Percentiles rank a stretch among this genome's conserved stretches.
Evolutionary conservation across 1,140 invertebrate genomes (phyloP).

Genomic region (Pectinophora gossypiella): DNA sequence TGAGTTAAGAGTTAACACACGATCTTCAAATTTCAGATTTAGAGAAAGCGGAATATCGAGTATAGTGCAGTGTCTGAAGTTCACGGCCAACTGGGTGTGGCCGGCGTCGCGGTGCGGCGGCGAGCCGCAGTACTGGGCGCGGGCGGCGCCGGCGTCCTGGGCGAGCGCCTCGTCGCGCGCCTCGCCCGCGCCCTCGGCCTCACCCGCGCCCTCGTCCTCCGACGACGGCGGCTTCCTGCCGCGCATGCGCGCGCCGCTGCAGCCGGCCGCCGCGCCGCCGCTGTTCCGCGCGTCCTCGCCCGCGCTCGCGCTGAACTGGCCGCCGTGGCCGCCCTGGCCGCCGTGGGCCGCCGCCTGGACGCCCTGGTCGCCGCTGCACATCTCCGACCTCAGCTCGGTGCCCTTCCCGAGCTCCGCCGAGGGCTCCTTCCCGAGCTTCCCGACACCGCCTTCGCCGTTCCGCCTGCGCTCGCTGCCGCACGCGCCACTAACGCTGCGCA

Average conservation of each 20-base stretch:
- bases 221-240: conserved; percentile 89
- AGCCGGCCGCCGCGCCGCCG: conserved; percentile 82
- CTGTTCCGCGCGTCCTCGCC: conserved; percentile 71
- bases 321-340: conserved; percentile 82
- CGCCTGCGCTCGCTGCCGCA: conserved; percentile 80
- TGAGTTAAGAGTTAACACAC: no score
- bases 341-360: conserved; percentile 75
- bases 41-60: conserved; percentile 95
- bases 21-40: conserved; percentile 79
- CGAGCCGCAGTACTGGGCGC: conserved; percentile 47
- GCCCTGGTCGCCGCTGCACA: conserved; percentile 82
- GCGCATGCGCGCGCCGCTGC: conserved; percentile 78
- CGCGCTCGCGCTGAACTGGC: conserved; percentile 60
- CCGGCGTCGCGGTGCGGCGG: conserved; percentile 79
- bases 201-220: conserved; percentile 74
- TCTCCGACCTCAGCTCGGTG: conserved; percentile 91
- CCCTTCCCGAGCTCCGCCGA: conserved; percentile 86
- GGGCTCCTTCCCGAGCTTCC: conserved; percentile 85
- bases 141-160: conserved; percentile 18
- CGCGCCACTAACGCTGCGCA: conserved; percentile 82
- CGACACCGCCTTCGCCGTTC: conserved; percentile 79
- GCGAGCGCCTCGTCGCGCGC: conserved; percentile 78
- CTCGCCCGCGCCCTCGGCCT: conserved; percentile 84
- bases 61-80: conserved; percentile 82
- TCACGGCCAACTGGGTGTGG: conserved; percentile 82